These are phyloP conservation scores for Sebastes flavidus DNA, from an alignment of 2,797 vertebrate genomes.

Conservation along the genomic window DNA sequence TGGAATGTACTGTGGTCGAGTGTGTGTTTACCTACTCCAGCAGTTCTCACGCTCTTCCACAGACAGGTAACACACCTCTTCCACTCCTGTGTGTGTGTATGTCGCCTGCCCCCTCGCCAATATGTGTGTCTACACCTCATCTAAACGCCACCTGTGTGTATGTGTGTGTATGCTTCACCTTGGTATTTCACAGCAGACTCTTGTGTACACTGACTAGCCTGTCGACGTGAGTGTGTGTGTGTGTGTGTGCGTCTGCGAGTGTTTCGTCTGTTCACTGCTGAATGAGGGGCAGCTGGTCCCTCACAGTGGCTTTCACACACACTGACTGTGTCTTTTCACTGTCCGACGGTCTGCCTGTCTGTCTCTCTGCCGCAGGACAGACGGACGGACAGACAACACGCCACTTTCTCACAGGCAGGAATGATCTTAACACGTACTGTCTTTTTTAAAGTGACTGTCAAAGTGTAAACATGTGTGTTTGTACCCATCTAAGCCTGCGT, in stretches of 20 bases:
- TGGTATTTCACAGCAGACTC: slow-evolving; percentile 78
- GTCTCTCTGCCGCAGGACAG: slow-evolving; percentile 55
- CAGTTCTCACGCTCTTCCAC: slow-evolving; percentile 80
- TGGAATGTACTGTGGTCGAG: slow-evolving; percentile 78
- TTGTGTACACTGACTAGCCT: slow-evolving; percentile 76
- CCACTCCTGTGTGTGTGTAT: slow-evolving; percentile 58
- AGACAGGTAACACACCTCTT: slow-evolving; percentile 75
- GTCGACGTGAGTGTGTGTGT: slow-evolving; percentile 48
- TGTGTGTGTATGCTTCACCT: slow-evolving; percentile 59
- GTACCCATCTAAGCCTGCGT: slow-evolving; percentile 82
- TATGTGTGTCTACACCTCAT: slow-evolving; percentile 52
- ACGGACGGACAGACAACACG: slow-evolving; percentile 55
- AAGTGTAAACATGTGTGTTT: slow-evolving; percentile 76
- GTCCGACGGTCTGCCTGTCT: slow-evolving; percentile 63
- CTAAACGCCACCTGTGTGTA: slow-evolving; percentile 50
- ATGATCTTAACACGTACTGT: slow-evolving; percentile 78
- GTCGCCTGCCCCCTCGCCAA: slow-evolving; percentile 42
- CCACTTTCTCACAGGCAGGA: slow-evolving; percentile 76
- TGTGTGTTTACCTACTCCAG: slow-evolving; percentile 79
- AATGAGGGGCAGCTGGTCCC: slow-evolving; percentile 64
- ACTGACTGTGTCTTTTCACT: slow-evolving; percentile 74
- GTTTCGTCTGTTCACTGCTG: slow-evolving; percentile 72
- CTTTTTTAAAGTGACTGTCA: slow-evolving; percentile 81
- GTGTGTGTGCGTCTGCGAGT: slow-evolving; percentile 25
- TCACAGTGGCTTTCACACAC: slow-evolving; percentile 75